Conservation (phyloP, 2,113 vertebrate species). For the Rattus norvegicus region DNA sequence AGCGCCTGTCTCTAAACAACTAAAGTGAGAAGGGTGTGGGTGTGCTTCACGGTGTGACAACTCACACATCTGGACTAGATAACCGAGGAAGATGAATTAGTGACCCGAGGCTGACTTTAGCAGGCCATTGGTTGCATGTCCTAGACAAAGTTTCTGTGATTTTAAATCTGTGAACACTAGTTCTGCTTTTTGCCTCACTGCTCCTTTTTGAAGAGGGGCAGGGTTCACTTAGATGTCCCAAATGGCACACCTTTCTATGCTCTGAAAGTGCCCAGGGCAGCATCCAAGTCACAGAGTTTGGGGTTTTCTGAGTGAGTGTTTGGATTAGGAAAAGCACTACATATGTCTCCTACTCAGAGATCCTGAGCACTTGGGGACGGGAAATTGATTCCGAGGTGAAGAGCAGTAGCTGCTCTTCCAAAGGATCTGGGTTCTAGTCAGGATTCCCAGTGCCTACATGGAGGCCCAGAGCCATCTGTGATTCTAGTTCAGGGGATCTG, state of each 20-base stretch:
- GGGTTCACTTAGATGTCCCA: neutral
- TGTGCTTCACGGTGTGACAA: neutral
- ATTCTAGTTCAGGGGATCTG: neutral
- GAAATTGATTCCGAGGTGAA: neutral
- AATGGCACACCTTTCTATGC: neutral
- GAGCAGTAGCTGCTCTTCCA: neutral
- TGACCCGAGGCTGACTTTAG: neutral
- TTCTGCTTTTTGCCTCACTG: neutral
- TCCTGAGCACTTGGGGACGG: neutral
- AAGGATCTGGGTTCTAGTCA: neutral
- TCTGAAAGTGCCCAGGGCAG: too few relatives aligned
- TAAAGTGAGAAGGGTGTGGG: neutral
- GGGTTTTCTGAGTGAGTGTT: neutral
- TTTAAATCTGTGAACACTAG: neutral
- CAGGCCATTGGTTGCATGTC: neutral
- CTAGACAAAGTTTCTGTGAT: neutral
- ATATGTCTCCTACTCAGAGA: neutral
- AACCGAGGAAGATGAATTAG: neutral
- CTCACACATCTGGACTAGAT: neutral
- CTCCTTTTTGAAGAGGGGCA: neutral
- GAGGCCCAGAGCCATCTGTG: neutral
- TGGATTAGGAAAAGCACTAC: neutral
- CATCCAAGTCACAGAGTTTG: neutral
- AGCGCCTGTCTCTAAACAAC: neutral
- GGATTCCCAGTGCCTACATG: neutral